Evolutionary conservation across 2,888 invertebrate genomes (phyloP), one percentile per base, ranked within the genome.

Genomic region (Pyrochroa serraticornis): DNA sequence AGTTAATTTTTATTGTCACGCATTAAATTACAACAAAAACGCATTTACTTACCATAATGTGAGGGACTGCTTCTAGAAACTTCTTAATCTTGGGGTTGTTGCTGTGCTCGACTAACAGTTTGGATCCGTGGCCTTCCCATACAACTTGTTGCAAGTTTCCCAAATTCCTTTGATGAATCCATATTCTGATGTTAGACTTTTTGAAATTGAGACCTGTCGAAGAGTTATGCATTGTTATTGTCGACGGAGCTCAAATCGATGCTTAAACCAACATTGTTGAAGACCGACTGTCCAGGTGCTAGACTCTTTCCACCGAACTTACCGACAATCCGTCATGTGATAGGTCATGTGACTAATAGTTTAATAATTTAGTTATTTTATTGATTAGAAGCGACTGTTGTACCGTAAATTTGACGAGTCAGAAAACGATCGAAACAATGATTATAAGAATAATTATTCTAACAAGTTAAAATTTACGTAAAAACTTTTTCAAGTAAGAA

Each of bases 151-250:
- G 93, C 69, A 95, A 82, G 68, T 91, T 90, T 46, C 86, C 87
- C 77, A 95, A 85, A 79, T 95, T 93, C 77, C 92, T 88, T 79
- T 95, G 95, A 78, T 95, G 93, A 71, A 95, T 93, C 96, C 96
- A 97, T 82, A 95, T 95, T 67, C 95, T 84, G 64, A 97, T 95
- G 75, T 93, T 95, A 65, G 95, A 91, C 55, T 79, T 79, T 62
- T 79, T 79, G 58, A 72, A 73, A 48, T 66, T 89, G 75, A 91
- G 81, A 77, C 85, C 92, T 91, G 79, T 10, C 66, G 69, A 58
- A 22, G 59, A 54, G 66, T 71, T 63, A 35, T 52, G 60, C 64
- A 67, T 66, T 38, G n/a, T 14, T 5, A 31, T 22, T 22, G 2
- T 22, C 22, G 12, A 33, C 44, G 22, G 41, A 12, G 10, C 38